Evolutionary conservation across 2,797 vertebrate genomes (phyloP), one percentile per base, ranked within the genome.

Genomic region (Chaunax sp.): DNA sequence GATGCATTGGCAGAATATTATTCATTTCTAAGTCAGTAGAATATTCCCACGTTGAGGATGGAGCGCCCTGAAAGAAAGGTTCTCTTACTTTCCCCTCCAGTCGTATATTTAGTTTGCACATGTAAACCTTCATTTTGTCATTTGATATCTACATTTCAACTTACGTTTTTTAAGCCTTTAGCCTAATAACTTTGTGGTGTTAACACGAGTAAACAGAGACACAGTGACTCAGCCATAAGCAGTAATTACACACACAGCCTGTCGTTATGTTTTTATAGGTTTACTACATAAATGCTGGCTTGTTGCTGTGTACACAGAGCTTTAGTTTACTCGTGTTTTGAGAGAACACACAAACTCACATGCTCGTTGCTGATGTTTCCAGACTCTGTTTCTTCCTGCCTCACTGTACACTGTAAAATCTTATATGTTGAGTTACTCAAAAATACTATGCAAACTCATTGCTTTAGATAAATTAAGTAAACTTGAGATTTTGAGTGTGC

Each of bases 221-320:
- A 20, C 33, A 38, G 3, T 44, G 71, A 72, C 65, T 78, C 49
- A 47, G 38, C 41, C 71, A 13, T 10, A 26, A 50, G 33, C 56
- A 59, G 63, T 55, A 66, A 68, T 78, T 74, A 68, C 45, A 13
- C 43, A 58, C 46, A 74, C 50, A 74, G 33, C 59, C 58, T 65
- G 70, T 52, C 67, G 64, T 71, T 69, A 47, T 62, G 59, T 64
- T 70, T 78, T 83, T 71, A 77, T 72, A 54, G 65, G 46, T 60
- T 81, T 70, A 38, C 64, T 57, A 54, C 60, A n/a, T 62, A 63
- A 78, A 54, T 63, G 51, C 61, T 57, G 41, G 52, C 60, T 80
- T 75, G 69, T 74, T 74, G 62, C 74, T 63, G 25, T 63, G 25
- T 71, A 59, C 43, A 59, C 54, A 19, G 51, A 33, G 64, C 41